These are phyloP conservation scores for Hippocampus barbouri DNA, from an alignment of 2,113 vertebrate genomes.

Conservation along the genomic window DNA sequence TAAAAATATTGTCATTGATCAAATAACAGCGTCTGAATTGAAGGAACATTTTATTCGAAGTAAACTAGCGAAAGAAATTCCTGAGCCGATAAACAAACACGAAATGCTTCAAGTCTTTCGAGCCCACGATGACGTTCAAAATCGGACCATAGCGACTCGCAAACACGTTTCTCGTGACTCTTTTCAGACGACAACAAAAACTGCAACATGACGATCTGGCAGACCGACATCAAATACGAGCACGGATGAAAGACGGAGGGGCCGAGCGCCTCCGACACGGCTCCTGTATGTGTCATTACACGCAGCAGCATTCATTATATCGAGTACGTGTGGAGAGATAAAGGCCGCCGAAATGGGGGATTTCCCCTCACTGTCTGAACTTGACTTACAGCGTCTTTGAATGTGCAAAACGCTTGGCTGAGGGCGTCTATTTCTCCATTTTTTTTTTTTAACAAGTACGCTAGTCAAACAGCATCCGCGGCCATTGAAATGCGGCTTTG, in stretches of 20 bases:
- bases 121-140: no score
- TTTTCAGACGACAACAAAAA: background rate
- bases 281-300: conserved; percentile 67
- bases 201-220: conserved; percentile 35
- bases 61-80: no score
- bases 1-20: no score
- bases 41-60: no score
- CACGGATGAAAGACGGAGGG: conserved; percentile 55
- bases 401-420: conserved; percentile 66
- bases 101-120: no score
- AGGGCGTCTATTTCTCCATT: conserved; percentile 59
- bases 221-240: conserved; percentile 57
- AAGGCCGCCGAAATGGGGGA: conserved; percentile 61
- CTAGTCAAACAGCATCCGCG: conserved; percentile 71
- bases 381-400: conserved; percentile 70
- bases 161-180: background rate
- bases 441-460: conserved; percentile 48
- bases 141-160: background rate
- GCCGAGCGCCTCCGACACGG: conserved; percentile 49
- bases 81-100: no score
- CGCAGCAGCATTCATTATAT: conserved; percentile 64
- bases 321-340: conserved; percentile 58
- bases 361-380: conserved; percentile 75
- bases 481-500: conserved; percentile 72
- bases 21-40: no score